phyloP scores from a whole-genome alignment of 2,888 invertebrate genomes.

The Geotrupes spiniger region DNA sequence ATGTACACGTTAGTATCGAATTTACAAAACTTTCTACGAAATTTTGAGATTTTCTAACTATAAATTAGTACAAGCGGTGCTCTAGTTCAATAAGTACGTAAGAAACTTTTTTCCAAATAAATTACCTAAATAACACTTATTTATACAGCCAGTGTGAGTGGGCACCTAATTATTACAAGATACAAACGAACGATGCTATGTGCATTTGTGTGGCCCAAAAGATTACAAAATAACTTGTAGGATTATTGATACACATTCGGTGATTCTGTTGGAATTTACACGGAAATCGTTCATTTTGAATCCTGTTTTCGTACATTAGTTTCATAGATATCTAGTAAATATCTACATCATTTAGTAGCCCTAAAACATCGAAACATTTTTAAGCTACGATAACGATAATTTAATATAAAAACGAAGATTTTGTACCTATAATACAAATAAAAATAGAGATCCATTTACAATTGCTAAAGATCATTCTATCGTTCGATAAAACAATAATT shows the following conservation, averaged over 20 bases:
- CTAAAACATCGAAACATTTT: conserved; percentile 6
- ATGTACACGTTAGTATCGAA: conserved; percentile 17
- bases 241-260: too few species aligned
- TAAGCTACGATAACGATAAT: not conserved
- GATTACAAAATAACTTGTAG: too few species aligned
- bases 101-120: conserved; percentile 9
- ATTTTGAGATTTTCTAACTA: conserved; percentile 21
- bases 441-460: conserved; percentile 34
- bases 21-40: conserved; percentile 17
- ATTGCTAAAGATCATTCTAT: conserved; percentile 14
- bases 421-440: conserved; percentile 22
- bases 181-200: not conserved
- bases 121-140: conserved; percentile 24
- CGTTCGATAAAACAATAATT: too few species aligned
- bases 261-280: too few species aligned
- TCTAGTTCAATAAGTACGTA: conserved; percentile 28
- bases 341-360: conserved; percentile 2
- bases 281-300: not conserved
- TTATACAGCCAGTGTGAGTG: conserved; percentile 17
- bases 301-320: not conserved
- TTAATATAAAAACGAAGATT: conserved; percentile 9
- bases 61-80: conserved; percentile 45
- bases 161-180: conserved; percentile 11
- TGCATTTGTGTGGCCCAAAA: too few species aligned
- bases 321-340: not conserved